Evolutionary conservation across 1,140 invertebrate species (phyloP), one percentile per base, ranked within the genome.

Genomic region (Drosophila takahashii): DNA sequence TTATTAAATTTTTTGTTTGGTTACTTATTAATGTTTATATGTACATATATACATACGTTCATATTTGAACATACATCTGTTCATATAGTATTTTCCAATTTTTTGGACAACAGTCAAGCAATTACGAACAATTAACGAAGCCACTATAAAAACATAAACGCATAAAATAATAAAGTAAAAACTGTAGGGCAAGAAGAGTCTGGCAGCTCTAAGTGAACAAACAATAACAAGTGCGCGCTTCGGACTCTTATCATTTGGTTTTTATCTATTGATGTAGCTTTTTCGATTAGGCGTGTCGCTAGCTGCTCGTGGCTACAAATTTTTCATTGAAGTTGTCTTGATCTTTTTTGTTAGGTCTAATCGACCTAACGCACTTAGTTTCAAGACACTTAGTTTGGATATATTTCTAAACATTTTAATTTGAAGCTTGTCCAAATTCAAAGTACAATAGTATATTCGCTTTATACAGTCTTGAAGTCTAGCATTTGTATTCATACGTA

Each of bases 231-330:
- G 42, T 65, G 61, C 45, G 51, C 27, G 45, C 16, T 44, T 42
- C 13, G 45, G 52, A 53, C 53, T 74, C 67, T 84, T 84, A 86
- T 84, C 81, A 87, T 56, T 56, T 47, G 27, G 13, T 26, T 85
- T 85, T 80, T 85, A 86, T 86, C 78, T 76, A 42, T 48, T 27
- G 48, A 47, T 52, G 51, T 74, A 66, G 48, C 42, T 22, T 76
- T 65, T 69, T 41, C 54, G 70, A 75, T 77, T 66, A 75, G 32
- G n/a, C 50, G 47, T n/a, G 48, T 64, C 29, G 39, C 22, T 50
- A 16, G 9, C 32, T 36, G 51, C 58, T 56, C 52, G 29, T 47
- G 50, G 34, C 44, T n/a, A 45, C 8, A 29, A 39, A 18, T 34
- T 37, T 22, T 16, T 39, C 32, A 26, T 44, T 74, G 1, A 54